Percentiles rank a stretch among this genome's conserved stretches.
These are phyloP conservation scores for Chelon auratus DNA, from an alignment of 2,797 vertebrate genomes.

Conservation along the genomic window DNA sequence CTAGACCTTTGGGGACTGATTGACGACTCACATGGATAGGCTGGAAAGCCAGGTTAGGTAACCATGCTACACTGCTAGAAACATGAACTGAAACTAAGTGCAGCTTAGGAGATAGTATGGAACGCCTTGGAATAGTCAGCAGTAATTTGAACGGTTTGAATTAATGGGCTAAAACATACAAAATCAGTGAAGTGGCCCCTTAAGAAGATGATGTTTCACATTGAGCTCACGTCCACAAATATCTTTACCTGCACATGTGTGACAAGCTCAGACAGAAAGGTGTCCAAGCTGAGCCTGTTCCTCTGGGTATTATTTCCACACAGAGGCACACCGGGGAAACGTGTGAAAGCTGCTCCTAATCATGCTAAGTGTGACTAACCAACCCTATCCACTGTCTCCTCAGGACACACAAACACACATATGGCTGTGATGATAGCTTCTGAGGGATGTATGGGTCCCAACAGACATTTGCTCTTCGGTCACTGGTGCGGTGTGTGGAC, in stretches of 20 bases:
- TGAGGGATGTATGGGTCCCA: slow-evolving; percentile 30
- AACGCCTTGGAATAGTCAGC: neutral
- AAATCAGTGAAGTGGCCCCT: neutral
- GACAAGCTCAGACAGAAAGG: slow-evolving; percentile 30
- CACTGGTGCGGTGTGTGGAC: slow-evolving; percentile 15
- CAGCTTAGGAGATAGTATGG: neutral
- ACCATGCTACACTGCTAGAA: neutral
- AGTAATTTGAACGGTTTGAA: neutral
- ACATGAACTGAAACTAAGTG: neutral
- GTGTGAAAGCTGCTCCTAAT: slow-evolving; percentile 62
- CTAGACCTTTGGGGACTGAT: neutral
- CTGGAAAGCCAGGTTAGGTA: neutral
- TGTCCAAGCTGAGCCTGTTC: slow-evolving; percentile 29
- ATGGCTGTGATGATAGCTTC: slow-evolving; percentile 60
- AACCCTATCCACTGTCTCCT: slow-evolving; percentile 40
- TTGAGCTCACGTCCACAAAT: slow-evolving; percentile 24
- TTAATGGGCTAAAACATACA: neutral
- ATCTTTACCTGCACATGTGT: slow-evolving; percentile 32
- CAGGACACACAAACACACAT: slow-evolving; percentile 33
- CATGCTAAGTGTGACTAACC: slow-evolving; percentile 68
- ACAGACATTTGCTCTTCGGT: slow-evolving; percentile 17
- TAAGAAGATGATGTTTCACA: slow-evolving; percentile 8
- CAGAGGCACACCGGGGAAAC: slow-evolving; percentile 36
- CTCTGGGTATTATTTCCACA: slow-evolving; percentile 61
- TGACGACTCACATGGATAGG: neutral